A percentile compares a stretch with the other conserved stretches of the same genome.
Evolutionary conservation across 2,797 vertebrate genomes (phyloP).

Genomic region (Scleropages formosus): DNA sequence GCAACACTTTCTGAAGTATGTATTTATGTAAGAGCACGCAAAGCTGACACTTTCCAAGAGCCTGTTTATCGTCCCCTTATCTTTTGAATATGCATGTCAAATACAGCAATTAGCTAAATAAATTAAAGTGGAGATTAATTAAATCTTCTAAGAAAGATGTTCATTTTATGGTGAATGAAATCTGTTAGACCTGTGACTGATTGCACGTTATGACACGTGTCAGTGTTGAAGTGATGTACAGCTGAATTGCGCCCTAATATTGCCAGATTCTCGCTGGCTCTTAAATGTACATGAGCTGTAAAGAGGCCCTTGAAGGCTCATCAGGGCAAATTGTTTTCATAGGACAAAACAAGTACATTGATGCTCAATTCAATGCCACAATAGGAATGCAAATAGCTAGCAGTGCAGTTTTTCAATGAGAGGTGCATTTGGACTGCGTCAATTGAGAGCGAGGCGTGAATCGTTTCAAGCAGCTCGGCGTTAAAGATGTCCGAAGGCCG

Average conservation of each 20-base stretch:
- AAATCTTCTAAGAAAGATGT: conserved; percentile 8
- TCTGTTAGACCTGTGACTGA: neutral
- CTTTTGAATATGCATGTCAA: neutral
- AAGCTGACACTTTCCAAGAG: neutral
- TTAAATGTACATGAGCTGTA: conserved; percentile 6
- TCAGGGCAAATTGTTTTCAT: conserved; percentile 2
- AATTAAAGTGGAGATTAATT: conserved; percentile 21
- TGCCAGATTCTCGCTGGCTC: neutral
- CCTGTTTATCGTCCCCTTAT: conserved; percentile 4
- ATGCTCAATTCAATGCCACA: neutral
- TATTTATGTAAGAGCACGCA: neutral
- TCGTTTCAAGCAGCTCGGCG: neutral
- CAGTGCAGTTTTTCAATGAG: neutral
- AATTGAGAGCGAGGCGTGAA: neutral
- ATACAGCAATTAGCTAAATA: conserved; percentile 11
- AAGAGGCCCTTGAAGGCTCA: neutral
- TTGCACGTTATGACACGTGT: neutral
- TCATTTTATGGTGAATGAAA: conserved; percentile 3
- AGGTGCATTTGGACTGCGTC: conserved; percentile 13
- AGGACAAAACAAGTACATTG: neutral
- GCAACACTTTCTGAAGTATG: neutral
- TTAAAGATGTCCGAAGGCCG: neutral
- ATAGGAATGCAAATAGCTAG: neutral
- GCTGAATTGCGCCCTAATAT: neutral
- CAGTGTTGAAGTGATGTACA: neutral